Conservation (phyloP, 2,888 invertebrate species). For the Andricus curvator region DNA sequence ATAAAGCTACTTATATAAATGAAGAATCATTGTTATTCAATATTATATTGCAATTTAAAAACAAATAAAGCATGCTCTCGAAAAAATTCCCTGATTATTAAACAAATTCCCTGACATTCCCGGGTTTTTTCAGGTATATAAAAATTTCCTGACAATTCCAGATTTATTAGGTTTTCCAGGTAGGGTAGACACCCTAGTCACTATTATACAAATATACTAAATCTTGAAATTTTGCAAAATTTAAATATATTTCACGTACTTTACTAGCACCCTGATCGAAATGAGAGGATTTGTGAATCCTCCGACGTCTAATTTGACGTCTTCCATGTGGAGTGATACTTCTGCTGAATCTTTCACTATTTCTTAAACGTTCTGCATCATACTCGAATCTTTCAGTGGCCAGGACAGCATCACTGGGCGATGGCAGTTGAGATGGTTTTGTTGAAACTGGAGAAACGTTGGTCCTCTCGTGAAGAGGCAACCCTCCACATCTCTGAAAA, state of each 20-base stretch:
- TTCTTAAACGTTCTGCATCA: slow-evolving; percentile 83
- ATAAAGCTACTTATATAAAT: no score
- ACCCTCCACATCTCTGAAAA: slow-evolving; percentile 69
- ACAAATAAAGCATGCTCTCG: no score
- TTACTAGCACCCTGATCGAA: slow-evolving; percentile 70
- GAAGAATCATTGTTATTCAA: no score
- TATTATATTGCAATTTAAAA: no score
- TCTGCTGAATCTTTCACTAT: slow-evolving; percentile 83
- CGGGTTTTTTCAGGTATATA: no score
- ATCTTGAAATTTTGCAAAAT: background rate
- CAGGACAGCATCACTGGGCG: slow-evolving; percentile 69
- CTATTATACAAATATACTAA: no score
- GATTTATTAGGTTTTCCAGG: no score
- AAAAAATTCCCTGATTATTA: no score
- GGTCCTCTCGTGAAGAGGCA: slow-evolving; percentile 75
- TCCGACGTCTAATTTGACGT: slow-evolving; percentile 72
- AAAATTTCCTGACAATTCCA: no score
- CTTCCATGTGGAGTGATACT: slow-evolving; percentile 82
- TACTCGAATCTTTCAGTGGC: slow-evolving; percentile 78
- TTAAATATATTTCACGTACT: slow-evolving; percentile 55
- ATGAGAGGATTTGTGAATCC: slow-evolving; percentile 66
- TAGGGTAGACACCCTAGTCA: no score
- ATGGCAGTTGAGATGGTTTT: slow-evolving; percentile 69
- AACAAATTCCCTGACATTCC: no score
- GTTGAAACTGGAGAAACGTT: slow-evolving; percentile 73